phyloP scores from a whole-genome alignment of 2,113 vertebrate genomes.

The Galbula dea region DNA sequence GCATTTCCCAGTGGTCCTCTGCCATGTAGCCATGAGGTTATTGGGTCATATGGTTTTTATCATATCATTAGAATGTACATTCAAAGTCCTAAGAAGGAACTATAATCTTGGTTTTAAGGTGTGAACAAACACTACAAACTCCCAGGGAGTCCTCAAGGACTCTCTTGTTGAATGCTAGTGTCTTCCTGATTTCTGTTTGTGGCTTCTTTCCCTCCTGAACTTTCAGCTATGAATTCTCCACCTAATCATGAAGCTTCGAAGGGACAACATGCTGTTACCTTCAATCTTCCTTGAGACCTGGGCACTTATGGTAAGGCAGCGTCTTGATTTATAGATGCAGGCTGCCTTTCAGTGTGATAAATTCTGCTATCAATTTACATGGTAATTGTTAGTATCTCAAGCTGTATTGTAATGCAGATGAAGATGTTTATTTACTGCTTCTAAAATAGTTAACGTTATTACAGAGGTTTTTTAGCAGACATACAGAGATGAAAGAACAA shows the following conservation, averaged over 20 bases:
- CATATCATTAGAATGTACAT: neutral
- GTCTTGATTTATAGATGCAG: neutral
- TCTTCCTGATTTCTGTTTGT: neutral
- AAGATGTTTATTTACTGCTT: neutral
- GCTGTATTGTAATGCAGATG: neutral
- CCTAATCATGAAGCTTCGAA: fast-evolving
- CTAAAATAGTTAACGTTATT: neutral
- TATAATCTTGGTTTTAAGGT: neutral
- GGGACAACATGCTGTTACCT: neutral
- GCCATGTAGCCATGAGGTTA: neutral
- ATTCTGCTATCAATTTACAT: neutral
- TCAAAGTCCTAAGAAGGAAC: neutral
- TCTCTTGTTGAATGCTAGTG: neutral
- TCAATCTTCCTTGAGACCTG: neutral
- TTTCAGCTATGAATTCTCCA: neutral
- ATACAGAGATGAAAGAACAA: neutral
- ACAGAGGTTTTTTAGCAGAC: neutral
- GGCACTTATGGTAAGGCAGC: neutral
- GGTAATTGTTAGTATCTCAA: neutral
- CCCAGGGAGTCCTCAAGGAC: neutral
- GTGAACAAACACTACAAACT: fast-evolving
- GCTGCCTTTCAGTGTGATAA: neutral
- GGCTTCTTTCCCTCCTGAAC: neutral
- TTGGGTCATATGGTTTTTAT: neutral
- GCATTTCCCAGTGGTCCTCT: neutral